These are phyloP conservation scores for Gymnocypris eckloni DNA, from an alignment of 2,797 vertebrate genomes.

Conservation along the genomic window DNA sequence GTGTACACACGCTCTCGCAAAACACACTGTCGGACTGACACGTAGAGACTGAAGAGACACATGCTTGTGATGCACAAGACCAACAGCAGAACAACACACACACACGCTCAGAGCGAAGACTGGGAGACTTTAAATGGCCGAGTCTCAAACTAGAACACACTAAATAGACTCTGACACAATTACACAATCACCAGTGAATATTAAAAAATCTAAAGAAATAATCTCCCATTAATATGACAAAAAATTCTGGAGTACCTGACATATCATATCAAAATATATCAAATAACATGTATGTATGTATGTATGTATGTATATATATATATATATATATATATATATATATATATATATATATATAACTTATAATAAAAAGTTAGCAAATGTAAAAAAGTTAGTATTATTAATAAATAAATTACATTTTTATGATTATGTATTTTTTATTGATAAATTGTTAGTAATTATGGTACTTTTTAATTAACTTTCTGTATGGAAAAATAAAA, in stretches of 20 bases:
- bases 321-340: too few relatives aligned
- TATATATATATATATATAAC: too few relatives aligned
- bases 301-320: too few relatives aligned
- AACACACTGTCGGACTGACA: constrained; percentile 54
- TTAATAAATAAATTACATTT: neutral
- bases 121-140: neutral
- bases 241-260: too few relatives aligned
- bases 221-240: neutral
- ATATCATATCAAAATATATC: too few relatives aligned
- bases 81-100: constrained; percentile 40
- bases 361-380: too few relatives aligned
- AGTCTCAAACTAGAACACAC: neutral
- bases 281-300: too few relatives aligned
- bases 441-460: neutral
- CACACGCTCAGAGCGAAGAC: neutral
- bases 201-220: neutral
- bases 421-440: neutral
- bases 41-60: constrained; percentile 59
- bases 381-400: too few relatives aligned
- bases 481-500: neutral
- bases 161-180: neutral
- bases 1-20: constrained; percentile 61
- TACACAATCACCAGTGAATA: neutral
- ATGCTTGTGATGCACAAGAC: constrained; percentile 37
- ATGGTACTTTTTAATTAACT: neutral